Evolutionary conservation across 1,140 invertebrate genomes (phyloP).

Genomic region (Notospermus geniculatus): DNA sequence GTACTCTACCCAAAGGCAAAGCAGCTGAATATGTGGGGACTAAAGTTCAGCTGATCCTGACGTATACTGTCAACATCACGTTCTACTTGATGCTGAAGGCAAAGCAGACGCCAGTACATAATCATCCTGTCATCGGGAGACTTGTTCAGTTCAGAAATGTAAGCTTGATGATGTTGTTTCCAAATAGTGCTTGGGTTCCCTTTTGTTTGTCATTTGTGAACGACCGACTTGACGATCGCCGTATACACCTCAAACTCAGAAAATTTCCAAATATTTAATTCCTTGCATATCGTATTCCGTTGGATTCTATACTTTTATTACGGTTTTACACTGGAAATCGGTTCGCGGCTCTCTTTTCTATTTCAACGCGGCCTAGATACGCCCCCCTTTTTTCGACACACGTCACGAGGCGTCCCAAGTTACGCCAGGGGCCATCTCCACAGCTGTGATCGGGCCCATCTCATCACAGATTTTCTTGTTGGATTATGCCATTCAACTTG

Average conservation of each 20-base stretch:
- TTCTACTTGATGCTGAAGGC: slow-evolving; percentile 82
- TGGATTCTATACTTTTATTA: too few relatives aligned
- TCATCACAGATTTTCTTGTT: slow-evolving; percentile 4
- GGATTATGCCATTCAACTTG: too few relatives aligned
- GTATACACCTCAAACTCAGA: too few relatives aligned
- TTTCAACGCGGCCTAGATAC: too few relatives aligned
- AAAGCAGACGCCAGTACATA: slow-evolving; percentile 66
- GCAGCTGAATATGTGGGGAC: slow-evolving; percentile 68
- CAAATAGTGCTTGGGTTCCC: neutral
- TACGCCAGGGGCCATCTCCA: neutral
- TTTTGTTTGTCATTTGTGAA: too few relatives aligned
- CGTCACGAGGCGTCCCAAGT: neutral
- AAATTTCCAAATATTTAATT: too few relatives aligned
- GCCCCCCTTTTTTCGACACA: too few relatives aligned
- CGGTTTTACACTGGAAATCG: too few relatives aligned
- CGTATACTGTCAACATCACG: slow-evolving; percentile 80
- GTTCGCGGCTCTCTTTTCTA: too few relatives aligned
- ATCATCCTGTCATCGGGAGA: slow-evolving; percentile 82
- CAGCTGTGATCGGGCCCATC: neutral
- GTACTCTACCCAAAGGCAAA: slow-evolving; percentile 60
- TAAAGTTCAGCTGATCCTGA: slow-evolving; percentile 71
- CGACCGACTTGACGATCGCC: too few relatives aligned
- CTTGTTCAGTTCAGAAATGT: slow-evolving; percentile 72
- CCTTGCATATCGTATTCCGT: too few relatives aligned
- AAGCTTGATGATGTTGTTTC: slow-evolving; percentile 22